phyloP scores from a whole-genome alignment of 2,888 invertebrate genomes.

The Apotomis betuletana region DNA sequence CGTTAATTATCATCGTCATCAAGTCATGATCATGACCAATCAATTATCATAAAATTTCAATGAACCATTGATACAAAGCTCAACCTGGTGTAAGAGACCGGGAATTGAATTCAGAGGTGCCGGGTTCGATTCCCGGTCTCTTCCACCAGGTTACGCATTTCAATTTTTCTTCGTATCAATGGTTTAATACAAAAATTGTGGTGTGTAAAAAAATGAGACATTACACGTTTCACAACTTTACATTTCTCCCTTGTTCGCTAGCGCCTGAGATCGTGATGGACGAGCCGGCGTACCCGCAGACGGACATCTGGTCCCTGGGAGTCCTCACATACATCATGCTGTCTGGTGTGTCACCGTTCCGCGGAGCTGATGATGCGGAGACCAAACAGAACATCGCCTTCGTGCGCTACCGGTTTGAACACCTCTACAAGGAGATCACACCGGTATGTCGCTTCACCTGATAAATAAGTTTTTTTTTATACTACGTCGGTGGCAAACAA shows the following conservation, averaged over 20 bases:
- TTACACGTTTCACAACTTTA: background rate
- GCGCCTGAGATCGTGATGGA: constrained; percentile 95
- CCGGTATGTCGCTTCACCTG: too few relatives aligned
- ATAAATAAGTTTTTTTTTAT: too few relatives aligned
- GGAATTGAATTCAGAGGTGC: too few relatives aligned
- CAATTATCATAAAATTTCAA: too few relatives aligned
- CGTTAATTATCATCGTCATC: constrained; percentile 58
- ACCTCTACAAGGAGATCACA: constrained; percentile 96
- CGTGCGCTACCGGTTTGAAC: constrained; percentile 95
- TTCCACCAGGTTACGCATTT: too few relatives aligned
- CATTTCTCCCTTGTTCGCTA: constrained; percentile 51
- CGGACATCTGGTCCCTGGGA: constrained; percentile 98
- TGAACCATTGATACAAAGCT: too few relatives aligned
- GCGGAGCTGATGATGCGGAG: constrained; percentile 91
- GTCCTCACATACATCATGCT: constrained; percentile 95
- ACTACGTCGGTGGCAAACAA: too few relatives aligned
- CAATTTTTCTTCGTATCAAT: too few relatives aligned
- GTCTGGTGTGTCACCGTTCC: constrained; percentile 96
- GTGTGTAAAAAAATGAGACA: too few relatives aligned
- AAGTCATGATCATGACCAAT: constrained; percentile 62
- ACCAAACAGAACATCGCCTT: constrained; percentile 95
- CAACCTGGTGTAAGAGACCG: too few relatives aligned
- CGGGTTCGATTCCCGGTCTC: too few relatives aligned
- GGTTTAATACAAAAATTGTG: too few relatives aligned
- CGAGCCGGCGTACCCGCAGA: constrained; percentile 94